These are phyloP conservation scores for Thermophis baileyi DNA, from an alignment of 2,113 vertebrate genomes.

Conservation along the genomic window DNA sequence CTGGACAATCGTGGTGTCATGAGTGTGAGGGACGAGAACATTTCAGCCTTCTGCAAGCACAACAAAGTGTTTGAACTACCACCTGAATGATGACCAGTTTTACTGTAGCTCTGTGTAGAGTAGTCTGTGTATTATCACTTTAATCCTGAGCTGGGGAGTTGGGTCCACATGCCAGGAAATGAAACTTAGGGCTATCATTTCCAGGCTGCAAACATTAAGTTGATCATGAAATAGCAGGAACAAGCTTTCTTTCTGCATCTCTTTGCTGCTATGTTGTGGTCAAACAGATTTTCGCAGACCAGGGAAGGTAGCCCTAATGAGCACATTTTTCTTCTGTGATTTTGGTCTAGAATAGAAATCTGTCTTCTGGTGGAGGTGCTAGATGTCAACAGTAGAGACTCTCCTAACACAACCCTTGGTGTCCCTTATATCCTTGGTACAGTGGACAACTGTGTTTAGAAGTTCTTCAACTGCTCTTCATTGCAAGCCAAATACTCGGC, in stretches of 20 bases:
- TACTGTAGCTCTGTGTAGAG: constrained; percentile 43
- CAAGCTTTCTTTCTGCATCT: background rate
- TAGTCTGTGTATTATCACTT: constrained; percentile 44
- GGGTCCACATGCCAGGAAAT: constrained; percentile 42
- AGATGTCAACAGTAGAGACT: constrained; percentile 62
- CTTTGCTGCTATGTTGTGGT: background rate
- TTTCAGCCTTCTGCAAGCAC: background rate
- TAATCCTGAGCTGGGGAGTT: constrained; percentile 44
- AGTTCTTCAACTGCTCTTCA: constrained; percentile 64
- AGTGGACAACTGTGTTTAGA: constrained; percentile 21
- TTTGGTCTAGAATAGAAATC: constrained; percentile 42
- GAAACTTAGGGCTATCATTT: background rate
- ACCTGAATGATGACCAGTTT: constrained; percentile 40
- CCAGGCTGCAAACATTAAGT: background rate
- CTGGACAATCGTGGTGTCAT: constrained; percentile 74
- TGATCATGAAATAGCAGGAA: background rate
- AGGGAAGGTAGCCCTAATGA: constrained; percentile 29
- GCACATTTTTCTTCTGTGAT: constrained; percentile 52
- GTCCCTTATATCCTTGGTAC: constrained; percentile 48
- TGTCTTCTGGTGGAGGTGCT: constrained; percentile 62
- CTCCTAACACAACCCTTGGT: constrained; percentile 53
- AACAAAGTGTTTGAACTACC: background rate
- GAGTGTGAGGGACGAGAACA: constrained; percentile 27
- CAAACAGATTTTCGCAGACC: background rate
- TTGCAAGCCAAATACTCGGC: constrained; percentile 12